Base-by-base conservation (phyloP, 1,140 invertebrate species). In the Anoplolepis gracilipes region DNA sequence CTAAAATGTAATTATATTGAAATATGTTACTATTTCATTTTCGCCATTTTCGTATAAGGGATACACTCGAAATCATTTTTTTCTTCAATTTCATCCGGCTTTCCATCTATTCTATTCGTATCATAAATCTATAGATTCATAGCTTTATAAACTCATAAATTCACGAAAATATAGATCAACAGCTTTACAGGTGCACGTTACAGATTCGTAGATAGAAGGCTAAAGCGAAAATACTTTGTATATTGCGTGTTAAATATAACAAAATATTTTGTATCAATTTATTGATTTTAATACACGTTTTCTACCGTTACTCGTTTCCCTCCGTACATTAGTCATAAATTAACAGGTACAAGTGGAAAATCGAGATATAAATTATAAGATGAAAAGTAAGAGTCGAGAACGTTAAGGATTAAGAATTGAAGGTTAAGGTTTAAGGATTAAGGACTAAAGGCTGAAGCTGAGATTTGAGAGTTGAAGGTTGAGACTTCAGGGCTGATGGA, bases 141-240 rank as follows among this genome's bases (percentile, higher is more conserved):
- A 82, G 67, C 67, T 82, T 82, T 82, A 82, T 82, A 82, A 82
- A 82, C 78, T 82, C 67, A 82, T 82, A 82, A 82, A 82, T 82
- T 39, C 36, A 61, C 25, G 53, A 59, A 82, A 67, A 82, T 72
- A 82, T 82, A 82, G 78, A 82, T 82, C 78, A 82, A 82, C 65
- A 82, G 67, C 67, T 82, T 82, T 73, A 73, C 67, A 73, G 13
- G n/a, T 62, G 78, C 28, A 33, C 53, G 22, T 33, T 81, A 28
- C 25, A n/a, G 39, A 72, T 69, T 22, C 36, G 22, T 19, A 46
- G 53, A 61, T 72, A 72, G 53, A 70, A 57, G 64, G 33, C n/a
- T 57, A 25, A 81, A 39, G 33, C 55, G 65, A 72, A 73, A 82
- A 82, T 82, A 73, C 67, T 42, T 73, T 28, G 13, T 73, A 25